A percentile compares a stretch with the other conserved stretches of the same genome.
phyloP scores from a whole-genome alignment of 1,140 invertebrate genomes.

The Chymomyza costata region DNA sequence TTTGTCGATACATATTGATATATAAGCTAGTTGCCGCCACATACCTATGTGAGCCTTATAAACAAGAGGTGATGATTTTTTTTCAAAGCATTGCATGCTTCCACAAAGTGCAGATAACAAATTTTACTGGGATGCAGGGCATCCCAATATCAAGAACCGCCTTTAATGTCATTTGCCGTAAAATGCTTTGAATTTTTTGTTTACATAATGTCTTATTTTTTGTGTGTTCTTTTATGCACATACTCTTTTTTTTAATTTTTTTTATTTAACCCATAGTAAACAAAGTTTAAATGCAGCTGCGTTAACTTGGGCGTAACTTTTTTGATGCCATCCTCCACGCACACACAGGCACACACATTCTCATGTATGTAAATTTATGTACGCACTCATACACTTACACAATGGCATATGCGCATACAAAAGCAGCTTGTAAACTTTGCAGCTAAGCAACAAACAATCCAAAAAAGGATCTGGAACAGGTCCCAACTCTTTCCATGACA shows the following conservation, averaged over 20 bases:
- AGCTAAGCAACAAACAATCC: constrained; percentile 68
- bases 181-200: constrained; percentile 60
- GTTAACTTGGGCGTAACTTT: constrained; percentile 55
- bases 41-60: too few species aligned
- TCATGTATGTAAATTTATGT: constrained; percentile 1
- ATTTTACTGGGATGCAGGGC: too few species aligned
- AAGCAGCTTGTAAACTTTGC: constrained; percentile 57
- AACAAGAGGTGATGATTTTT: too few species aligned
- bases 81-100: too few species aligned
- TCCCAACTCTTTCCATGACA: too few species aligned
- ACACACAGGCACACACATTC: constrained; percentile 20
- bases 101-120: too few species aligned
- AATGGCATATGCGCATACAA: constrained; percentile 26
- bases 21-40: too few species aligned
- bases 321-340: too few species aligned
- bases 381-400: constrained; percentile 12
- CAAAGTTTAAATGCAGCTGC: constrained; percentile 69
- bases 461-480: constrained; percentile 41
- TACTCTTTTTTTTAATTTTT: constrained; percentile 13
- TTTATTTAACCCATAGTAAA: constrained; percentile 28
- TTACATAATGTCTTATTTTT: constrained; percentile 10
- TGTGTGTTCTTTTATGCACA: background rate
- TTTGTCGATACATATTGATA: too few species aligned
- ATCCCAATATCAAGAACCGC: too few species aligned
- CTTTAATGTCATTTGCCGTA: constrained; percentile 47